Conservation (phyloP, 2,888 invertebrate genomes). For the Rhodophaea formosa region DNA sequence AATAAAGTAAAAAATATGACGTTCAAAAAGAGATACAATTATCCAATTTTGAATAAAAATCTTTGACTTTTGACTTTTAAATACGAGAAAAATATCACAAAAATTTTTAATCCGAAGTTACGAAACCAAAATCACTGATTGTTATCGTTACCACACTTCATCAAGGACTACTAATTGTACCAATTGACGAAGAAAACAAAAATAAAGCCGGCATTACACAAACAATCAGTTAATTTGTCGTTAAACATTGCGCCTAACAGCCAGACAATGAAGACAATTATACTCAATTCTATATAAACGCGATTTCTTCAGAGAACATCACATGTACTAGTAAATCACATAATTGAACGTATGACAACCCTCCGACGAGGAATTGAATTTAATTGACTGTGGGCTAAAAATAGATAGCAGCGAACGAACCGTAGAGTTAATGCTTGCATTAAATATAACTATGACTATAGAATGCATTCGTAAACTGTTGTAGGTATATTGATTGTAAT, state of each 20-base stretch:
- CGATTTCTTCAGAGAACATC: slow-evolving; percentile 50
- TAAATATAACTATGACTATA: neutral
- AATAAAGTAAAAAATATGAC: no score
- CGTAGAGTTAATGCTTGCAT: slow-evolving; percentile 23
- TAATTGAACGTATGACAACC: slow-evolving; percentile 69
- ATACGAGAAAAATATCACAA: no score
- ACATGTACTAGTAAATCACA: slow-evolving; percentile 57
- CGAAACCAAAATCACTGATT: neutral
- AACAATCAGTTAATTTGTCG: slow-evolving; percentile 35
- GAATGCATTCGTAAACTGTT: neutral
- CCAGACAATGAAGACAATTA: slow-evolving; percentile 57
- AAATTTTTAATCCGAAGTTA: no score
- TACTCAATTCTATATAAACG: slow-evolving; percentile 59
- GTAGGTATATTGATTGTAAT: no score
- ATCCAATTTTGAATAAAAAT: no score
- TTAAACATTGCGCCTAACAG: slow-evolving; percentile 45
- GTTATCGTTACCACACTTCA: neutral
- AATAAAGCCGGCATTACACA: slow-evolving; percentile 31
- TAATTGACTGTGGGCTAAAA: slow-evolving; percentile 70
- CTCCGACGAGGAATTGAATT: slow-evolving; percentile 65
- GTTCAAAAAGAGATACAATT: no score
- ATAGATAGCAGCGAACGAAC: slow-evolving; percentile 43
- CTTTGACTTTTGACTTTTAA: no score
- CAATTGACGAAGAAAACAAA: slow-evolving; percentile 15
- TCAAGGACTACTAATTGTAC: neutral